Evolutionary conservation across 2,113 vertebrate genomes (phyloP), one percentile per base, ranked within the genome.

Genomic region (Lagopus leucura): DNA sequence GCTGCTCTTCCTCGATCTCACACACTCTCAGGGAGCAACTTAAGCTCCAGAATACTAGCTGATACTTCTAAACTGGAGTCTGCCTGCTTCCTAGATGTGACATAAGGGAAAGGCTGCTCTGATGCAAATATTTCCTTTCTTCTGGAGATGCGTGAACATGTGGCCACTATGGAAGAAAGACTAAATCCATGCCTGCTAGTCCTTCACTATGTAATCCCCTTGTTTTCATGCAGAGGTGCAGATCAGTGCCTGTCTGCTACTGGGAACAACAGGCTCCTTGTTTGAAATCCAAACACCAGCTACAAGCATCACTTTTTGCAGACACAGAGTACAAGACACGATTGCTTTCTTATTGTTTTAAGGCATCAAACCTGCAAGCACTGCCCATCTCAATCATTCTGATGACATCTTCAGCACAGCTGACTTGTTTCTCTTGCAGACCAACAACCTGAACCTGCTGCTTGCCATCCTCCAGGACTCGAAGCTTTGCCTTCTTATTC

Each of bases 391-490:
- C 97, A 32, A 99, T 98, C 97, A 98, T 98, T 96, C 94, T 98
- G 97, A 99, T 99, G 94, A 99, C 99, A 8, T 99, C 99, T 1
- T 99, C 98, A 28, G 98, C 98, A 30, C 95, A 98, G 60, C 83
- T 84, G 22, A 99, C 99, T 17, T 94, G 93, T 69, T 95, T 96
- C 90, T 99, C 99, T 95, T 98, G 98, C 30, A 99, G 98, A 25
- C 99, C 99, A 47, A 99, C 98, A 1, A 99, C 98, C 96, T 99
- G 99, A 52, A 99, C 98, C 95, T 99, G 98, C 95, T 99, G 99
- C 60, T 98, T 98, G 57, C 99, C 98, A 18, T 99, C 99, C 89
- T 99, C 99, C 79, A 99, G 93, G n/a, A 99, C 99, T 2, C 99
- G 98, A 48, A 99, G 97, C 91, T 98, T 99, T 84, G 98, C 91